Evolutionary conservation across 2,113 vertebrate genomes (phyloP).

Genomic region (Grantiella picta): DNA sequence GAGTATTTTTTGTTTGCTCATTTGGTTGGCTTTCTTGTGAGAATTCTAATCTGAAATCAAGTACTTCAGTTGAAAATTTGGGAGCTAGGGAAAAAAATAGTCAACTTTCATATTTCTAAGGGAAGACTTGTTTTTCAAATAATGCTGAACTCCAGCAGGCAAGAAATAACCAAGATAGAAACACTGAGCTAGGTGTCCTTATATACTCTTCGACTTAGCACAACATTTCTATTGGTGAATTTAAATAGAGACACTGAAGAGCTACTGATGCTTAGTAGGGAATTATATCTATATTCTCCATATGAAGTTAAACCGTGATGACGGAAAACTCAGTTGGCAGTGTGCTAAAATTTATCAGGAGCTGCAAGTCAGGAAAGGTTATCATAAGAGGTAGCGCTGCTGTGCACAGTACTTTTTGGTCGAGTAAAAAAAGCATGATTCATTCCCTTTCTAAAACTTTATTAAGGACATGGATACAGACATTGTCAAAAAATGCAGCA

Average conservation of each 20-base stretch:
- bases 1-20: not conserved
- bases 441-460: not conserved
- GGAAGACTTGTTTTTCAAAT: not conserved
- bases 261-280: not conserved
- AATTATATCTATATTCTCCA: not conserved
- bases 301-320: not conserved
- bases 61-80: not conserved
- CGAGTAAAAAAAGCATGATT: not conserved
- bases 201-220: not conserved
- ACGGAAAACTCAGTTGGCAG: not conserved
- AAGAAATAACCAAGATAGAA: not conserved
- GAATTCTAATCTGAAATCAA: not conserved
- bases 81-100: not conserved
- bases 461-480: not conserved
- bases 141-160: not conserved
- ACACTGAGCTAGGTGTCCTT: not conserved
- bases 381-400: not conserved
- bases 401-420: not conserved
- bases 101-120: not conserved
- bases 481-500: not conserved
- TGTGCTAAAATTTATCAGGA: not conserved
- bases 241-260: not conserved
- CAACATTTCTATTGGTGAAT: not conserved
- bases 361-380: not conserved
- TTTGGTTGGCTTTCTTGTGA: not conserved